These are phyloP conservation scores for Lampris incognitus DNA, from an alignment of 2,113 vertebrate genomes.

Conservation along the genomic window DNA sequence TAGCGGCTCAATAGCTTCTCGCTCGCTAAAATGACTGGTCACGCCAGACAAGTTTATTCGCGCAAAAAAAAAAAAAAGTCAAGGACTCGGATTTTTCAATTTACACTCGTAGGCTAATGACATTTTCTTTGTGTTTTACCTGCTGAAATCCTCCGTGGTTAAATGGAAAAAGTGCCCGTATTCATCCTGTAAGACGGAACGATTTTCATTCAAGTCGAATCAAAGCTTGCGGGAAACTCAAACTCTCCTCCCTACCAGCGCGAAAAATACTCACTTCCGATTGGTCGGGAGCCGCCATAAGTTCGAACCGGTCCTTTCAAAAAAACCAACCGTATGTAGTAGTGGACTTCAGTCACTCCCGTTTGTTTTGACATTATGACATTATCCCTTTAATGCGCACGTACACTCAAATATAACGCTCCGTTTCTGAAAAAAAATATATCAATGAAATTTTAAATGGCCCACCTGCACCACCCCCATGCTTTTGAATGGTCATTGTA, in stretches of 20 bases:
- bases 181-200: constrained; percentile 65
- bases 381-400: not conserved
- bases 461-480: not conserved
- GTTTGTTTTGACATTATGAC: constrained; percentile 8
- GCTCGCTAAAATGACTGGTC: constrained; percentile 69
- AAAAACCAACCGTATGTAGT: constrained; percentile 68
- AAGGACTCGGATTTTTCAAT: too few relatives aligned
- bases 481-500: not conserved
- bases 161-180: constrained; percentile 58
- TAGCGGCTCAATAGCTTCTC: constrained; percentile 33
- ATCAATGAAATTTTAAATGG: not conserved
- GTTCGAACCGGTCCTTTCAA: constrained; percentile 89
- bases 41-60: constrained; percentile 37
- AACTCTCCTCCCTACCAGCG: constrained; percentile 88
- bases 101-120: constrained; percentile 27
- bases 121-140: constrained; percentile 51
- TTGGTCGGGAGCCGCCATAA: constrained; percentile 84
- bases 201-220: constrained; percentile 76
- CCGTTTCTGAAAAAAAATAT: too few relatives aligned
- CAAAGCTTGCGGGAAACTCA: constrained; percentile 84
- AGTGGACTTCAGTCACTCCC: constrained; percentile 34
- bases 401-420: too few relatives aligned
- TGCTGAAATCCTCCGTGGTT: constrained; percentile 49
- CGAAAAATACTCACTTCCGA: constrained; percentile 93
- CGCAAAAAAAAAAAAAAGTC: not conserved